These are phyloP conservation scores for Gila robusta DNA, from an alignment of 2,797 vertebrate species.

Conservation along the genomic window DNA sequence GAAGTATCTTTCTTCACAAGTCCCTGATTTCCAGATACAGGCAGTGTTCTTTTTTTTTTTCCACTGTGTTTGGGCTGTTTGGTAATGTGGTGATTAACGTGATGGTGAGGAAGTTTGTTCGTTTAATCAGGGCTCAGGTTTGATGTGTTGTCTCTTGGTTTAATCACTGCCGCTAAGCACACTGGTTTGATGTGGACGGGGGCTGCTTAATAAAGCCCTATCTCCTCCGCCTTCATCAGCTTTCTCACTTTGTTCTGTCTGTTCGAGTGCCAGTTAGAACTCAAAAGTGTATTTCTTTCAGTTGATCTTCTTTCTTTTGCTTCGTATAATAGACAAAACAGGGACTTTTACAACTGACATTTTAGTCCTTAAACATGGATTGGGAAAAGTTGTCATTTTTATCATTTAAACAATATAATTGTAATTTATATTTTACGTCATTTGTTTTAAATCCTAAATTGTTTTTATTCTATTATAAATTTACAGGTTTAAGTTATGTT, in stretches of 20 bases:
- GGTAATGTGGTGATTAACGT: conserved; percentile 75
- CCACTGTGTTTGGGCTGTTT: conserved; percentile 63
- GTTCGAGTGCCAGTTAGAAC: conserved; percentile 64
- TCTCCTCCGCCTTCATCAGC: conserved; percentile 79
- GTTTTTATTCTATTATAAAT: too few species aligned
- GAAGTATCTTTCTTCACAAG: conserved; percentile 70
- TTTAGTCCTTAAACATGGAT: neutral
- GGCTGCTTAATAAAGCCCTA: conserved; percentile 81
- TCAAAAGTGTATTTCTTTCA: conserved; percentile 46
- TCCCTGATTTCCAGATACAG: conserved; percentile 72
- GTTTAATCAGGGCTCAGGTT: conserved; percentile 81
- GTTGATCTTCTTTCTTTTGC: conserved; percentile 8
- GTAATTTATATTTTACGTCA: neutral
- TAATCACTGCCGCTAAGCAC: conserved; percentile 76
- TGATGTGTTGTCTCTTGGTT: conserved; percentile 83
- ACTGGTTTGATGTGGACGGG: conserved; percentile 82
- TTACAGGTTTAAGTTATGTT: neutral
- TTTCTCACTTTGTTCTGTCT: conserved; percentile 69
- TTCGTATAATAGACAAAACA: neutral
- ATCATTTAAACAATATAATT: neutral
- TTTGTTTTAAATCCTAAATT: neutral
- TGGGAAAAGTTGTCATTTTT: neutral
- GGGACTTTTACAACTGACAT: neutral
- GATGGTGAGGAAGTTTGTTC: conserved; percentile 68
- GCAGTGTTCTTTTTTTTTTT: conserved; percentile 51